Base-by-base conservation (phyloP, 2,113 vertebrate species). In the Hiodon alosoides region DNA sequence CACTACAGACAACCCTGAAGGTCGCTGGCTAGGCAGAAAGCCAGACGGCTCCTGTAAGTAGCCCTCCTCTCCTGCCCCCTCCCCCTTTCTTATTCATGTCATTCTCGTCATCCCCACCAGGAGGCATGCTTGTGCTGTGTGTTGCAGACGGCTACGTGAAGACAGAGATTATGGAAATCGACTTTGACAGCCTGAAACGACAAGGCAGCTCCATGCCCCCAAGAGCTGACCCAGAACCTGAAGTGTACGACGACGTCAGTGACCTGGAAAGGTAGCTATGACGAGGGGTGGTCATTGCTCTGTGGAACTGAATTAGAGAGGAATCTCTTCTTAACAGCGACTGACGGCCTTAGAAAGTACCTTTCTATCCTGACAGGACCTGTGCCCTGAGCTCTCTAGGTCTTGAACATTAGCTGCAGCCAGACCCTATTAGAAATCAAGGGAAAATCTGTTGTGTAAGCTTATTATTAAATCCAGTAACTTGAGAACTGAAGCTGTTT, bases 61-160 rank as follows among this genome's bases (percentile, higher is more conserved):
- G 31, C 58, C 3, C 52, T 59, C 53, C 53, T 48, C 7, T 75
- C 52, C 7, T 31, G 3, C 7, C n/a, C 47, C 59, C 14, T 51
- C 58, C 4, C 16, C 51, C 10, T 7, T 72, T 50, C 48, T 52
- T 52, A n/a, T 78, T 77, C 48, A n/a, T 11, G 3, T 7, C 59
- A 17, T 57, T 16, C 54, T 46, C 13, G 13, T 47, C n/a, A 14
- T 52, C 6, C 5, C 48, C 9, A 4, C 2, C 62, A n/a, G 48
- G 16, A 46, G 13, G 46, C 17, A 47, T 14, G n/a, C n/a, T 59
- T 50, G 51, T 67, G 47, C 31, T 67, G 13, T 67, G 11, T n/a
- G 14, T 77, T 85, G 67, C 82, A 99, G 97, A 92, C 79, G 97
- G 97, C 47, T 98, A 97, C 53, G 92, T 98, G 68, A 98, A 97